Percentiles rank a stretch among this genome's conserved stretches.
Evolutionary conservation across 2,113 vertebrate species (phyloP).

Genomic region (Lampris megalopsis): DNA sequence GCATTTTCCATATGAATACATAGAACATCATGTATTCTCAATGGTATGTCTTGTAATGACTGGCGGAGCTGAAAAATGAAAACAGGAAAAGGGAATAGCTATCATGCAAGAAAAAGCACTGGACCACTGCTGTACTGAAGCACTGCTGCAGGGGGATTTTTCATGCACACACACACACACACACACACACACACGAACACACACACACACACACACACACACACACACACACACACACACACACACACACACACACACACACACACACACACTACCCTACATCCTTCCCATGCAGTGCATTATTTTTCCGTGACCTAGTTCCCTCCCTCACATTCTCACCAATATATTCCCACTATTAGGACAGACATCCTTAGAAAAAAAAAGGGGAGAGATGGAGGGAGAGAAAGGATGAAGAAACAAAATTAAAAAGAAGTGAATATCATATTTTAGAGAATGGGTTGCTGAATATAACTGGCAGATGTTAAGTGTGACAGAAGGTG

Average conservation of each 20-base stretch:
- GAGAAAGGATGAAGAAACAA: not conserved
- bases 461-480: not conserved
- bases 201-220: slow-evolving; percentile 3
- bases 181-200: not conserved
- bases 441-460: not conserved
- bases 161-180: not conserved
- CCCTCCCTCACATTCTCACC: slow-evolving; percentile 33
- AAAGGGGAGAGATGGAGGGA: slow-evolving; percentile 1
- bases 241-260: slow-evolving; percentile 23
- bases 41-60: not conserved
- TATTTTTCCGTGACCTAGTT: slow-evolving; percentile 75
- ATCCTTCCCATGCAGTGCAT: slow-evolving; percentile 12
- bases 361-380: not conserved
- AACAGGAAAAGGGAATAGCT: not conserved
- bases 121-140: slow-evolving; percentile 9
- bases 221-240: not conserved
- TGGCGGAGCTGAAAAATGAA: not conserved
- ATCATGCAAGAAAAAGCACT: not conserved
- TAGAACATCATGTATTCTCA: not conserved
- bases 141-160: slow-evolving; percentile 26
- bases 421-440: not conserved
- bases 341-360: slow-evolving; percentile 10
- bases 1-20: not conserved
- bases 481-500: slow-evolving; percentile 10
- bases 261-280: not conserved